phyloP scores from a whole-genome alignment of 2,888 invertebrate genomes.

The Argyra leucocephala region DNA sequence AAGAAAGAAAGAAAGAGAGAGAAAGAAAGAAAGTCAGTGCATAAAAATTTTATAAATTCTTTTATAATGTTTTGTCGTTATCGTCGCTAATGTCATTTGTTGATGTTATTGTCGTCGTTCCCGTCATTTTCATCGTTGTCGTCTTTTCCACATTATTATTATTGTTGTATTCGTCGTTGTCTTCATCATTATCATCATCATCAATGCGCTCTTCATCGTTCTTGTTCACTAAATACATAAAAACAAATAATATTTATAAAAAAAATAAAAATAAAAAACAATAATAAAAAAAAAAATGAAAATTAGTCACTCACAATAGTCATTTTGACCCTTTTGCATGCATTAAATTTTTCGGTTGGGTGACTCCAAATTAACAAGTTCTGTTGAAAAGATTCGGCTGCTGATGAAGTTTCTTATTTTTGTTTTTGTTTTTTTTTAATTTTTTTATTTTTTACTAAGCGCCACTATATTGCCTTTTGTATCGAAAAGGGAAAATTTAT shows the following conservation, averaged over 20 bases:
- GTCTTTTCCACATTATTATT: not conserved
- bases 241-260: not conserved
- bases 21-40: not conserved
- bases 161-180: too few relatives aligned
- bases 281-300: not conserved
- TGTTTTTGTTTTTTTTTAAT: constrained; percentile 12
- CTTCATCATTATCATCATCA: too few relatives aligned
- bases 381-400: constrained; percentile 1
- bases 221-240: constrained; percentile 2
- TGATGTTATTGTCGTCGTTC: constrained; percentile 8
- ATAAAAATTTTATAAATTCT: not conserved
- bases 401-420: constrained; percentile 18
- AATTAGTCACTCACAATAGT: constrained; percentile 6
- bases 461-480: constrained; percentile 17
- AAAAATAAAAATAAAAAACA: too few relatives aligned
- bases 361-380: constrained; percentile 10
- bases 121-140: not conserved
- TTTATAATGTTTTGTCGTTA: constrained; percentile 12
- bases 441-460: constrained; percentile 16
- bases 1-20: too few relatives aligned
- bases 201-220: too few relatives aligned
- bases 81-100: constrained; percentile 10
- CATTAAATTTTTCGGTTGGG: constrained; percentile 7
- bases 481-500: not conserved
- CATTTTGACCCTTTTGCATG: constrained; percentile 6